Conservation (phyloP, 2,113 vertebrate species). For the Epinephelus lanceolatus region DNA sequence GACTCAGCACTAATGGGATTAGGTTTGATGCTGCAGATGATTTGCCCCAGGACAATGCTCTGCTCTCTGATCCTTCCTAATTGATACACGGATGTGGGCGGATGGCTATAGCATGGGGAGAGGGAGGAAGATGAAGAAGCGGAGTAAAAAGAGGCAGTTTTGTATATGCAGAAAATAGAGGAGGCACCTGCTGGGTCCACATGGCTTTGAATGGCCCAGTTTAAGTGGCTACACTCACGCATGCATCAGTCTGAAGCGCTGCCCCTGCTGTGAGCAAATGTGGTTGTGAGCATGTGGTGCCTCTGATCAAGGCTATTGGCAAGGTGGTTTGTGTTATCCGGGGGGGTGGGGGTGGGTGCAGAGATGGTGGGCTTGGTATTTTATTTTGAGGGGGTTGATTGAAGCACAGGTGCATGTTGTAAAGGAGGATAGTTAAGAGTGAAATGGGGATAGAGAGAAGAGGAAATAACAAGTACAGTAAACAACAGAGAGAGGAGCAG, state of each 20-base stretch:
- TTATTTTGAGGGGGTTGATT: conserved; percentile 25
- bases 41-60: conserved; percentile 61
- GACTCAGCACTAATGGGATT: conserved; percentile 53
- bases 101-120: conserved; percentile 30
- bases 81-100: conserved; percentile 69
- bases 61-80: conserved; percentile 73
- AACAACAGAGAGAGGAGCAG: not conserved
- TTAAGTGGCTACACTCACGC: conserved; percentile 79
- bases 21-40: conserved; percentile 74
- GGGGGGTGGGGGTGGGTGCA: not conserved
- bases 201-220: conserved; percentile 69
- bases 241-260: conserved; percentile 58
- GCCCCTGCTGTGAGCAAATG: conserved; percentile 71
- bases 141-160: conserved; percentile 19
- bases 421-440: conserved; percentile 37
- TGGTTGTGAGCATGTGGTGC: conserved; percentile 47
- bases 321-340: conserved; percentile 56
- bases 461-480: conserved; percentile 1
- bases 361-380: conserved; percentile 16
- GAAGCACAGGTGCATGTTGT: conserved; percentile 71
- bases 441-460: conserved; percentile 10
- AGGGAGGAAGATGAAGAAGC: conserved; percentile 40
- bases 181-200: conserved; percentile 78
- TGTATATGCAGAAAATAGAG: conserved; percentile 21
- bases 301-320: conserved; percentile 69